Conservation (phyloP, 2,888 invertebrate species). For the Penaeus monodon region DNA sequence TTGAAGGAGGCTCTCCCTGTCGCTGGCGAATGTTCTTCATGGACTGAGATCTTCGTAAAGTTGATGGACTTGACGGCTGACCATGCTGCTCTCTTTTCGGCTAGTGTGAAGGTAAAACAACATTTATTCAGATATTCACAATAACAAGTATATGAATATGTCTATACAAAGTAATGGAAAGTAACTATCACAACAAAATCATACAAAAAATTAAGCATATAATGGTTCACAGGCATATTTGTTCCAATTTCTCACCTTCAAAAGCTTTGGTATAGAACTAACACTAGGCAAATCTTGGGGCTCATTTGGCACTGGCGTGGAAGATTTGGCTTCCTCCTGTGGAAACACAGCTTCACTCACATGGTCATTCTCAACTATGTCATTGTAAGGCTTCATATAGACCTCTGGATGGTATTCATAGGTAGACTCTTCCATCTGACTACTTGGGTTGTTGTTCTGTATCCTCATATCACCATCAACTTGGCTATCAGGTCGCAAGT, state of each 20-base stretch:
- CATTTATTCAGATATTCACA: no score
- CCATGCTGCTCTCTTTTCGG: conserved; percentile 19
- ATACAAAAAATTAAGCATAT: neutral
- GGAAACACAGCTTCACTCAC: neutral
- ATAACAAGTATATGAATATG: no score
- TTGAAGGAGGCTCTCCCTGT: conserved; percentile 42
- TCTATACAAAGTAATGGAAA: neutral
- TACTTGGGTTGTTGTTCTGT: neutral
- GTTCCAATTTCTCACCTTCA: conserved; percentile 20
- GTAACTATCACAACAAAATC: neutral
- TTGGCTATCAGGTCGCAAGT: neutral
- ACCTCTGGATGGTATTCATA: no score
- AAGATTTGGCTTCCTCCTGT: neutral
- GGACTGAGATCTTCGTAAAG: conserved; percentile 45
- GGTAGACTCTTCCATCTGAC: no score
- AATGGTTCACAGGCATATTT: neutral
- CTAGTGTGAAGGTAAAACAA: neutral
- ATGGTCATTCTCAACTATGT: conserved; percentile 3
- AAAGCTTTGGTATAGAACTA: neutral
- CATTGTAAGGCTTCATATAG: neutral
- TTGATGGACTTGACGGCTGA: neutral
- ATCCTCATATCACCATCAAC: neutral
- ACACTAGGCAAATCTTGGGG: neutral
- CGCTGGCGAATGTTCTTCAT: conserved; percentile 43
- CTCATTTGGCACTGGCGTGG: conserved; percentile 38